These are phyloP conservation scores for Cataglyphis altisquamis DNA, from an alignment of 2,888 invertebrate species.

Conservation along the genomic window DNA sequence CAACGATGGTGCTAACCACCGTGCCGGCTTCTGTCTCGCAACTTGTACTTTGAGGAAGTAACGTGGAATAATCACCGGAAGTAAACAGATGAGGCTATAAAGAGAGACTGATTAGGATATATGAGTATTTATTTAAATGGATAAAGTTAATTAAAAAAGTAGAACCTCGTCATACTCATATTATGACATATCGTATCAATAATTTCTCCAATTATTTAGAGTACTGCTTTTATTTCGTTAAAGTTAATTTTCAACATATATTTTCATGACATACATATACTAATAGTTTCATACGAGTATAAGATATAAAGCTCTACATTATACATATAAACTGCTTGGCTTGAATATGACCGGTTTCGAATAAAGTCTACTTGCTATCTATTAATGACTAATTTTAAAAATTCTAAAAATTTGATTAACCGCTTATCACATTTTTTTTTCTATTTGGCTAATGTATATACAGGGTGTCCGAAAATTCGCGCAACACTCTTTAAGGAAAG, in stretches of 20 bases:
- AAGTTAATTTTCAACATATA: neutral
- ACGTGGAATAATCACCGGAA: conserved; percentile 12
- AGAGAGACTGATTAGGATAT: neutral
- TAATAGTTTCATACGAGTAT: neutral
- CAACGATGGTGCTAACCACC: neutral
- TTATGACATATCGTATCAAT: neutral
- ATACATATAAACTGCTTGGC: neutral
- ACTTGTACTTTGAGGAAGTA: conserved; percentile 28
- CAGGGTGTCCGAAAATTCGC: too few relatives aligned
- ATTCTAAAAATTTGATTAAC: neutral
- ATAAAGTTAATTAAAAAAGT: neutral
- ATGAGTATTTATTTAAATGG: neutral
- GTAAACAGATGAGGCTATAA: neutral
- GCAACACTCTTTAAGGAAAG: too few relatives aligned
- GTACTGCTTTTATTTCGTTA: neutral
- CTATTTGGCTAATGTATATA: neutral
- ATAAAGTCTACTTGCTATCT: neutral
- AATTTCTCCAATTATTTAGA: neutral
- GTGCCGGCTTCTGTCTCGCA: neutral
- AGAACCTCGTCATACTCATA: neutral
- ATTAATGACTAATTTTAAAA: neutral
- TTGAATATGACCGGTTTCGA: neutral
- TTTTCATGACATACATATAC: neutral
- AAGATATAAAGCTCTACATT: neutral
- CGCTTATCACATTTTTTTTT: neutral